Base-by-base conservation (phyloP, 1,140 invertebrate species). In the Caenorhabditis inopinata region DNA sequence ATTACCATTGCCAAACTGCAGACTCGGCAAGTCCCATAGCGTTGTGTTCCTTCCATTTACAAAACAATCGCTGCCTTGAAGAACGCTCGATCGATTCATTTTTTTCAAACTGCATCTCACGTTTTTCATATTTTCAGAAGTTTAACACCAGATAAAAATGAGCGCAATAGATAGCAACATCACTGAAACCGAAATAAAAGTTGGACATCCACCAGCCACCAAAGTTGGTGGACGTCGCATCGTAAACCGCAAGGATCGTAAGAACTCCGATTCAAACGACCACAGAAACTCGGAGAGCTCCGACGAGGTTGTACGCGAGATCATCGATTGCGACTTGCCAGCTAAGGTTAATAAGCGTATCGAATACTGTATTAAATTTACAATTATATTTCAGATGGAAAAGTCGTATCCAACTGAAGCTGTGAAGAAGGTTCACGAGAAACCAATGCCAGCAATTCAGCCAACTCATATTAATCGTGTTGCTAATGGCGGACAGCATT, bases 181-280 rank as follows among this genome's bases (percentile, higher is more conserved):
- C 49, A 77, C 35, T 14, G 78, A 74, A 38, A 47, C 62, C 23
- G 80, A 76, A 29, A 47, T 51, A 38, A 75, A 76, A 23, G 53
- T 49, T 32, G 80, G 80, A 35, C 80, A 81, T 51, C 51, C 78
- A 29, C 74, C 80, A 48, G 80, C 80, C 21, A 62, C 53, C 11
- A 58, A 49, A 16, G 74, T 81, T 27, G 80, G 80, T 14, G 80
- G 80, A 32, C 49, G 53, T 38, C 25, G 80, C 7, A 45, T 81
- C 18, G 49, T 77, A 6, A 68, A 76, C 21, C 81, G 78, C 32
- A 76, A 76, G 53, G 78, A 79, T 25, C 78, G 73, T 21, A 42
- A 48, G 18, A 46, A 38, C 14, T 79, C 78, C 27, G 78, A 79
- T 16, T 58, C 38, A 9, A 68, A 68, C 9, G 78, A 79, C 14